Evolutionary conservation across 2,113 vertebrate species (phyloP).

Genomic region (Lynx canadensis): DNA sequence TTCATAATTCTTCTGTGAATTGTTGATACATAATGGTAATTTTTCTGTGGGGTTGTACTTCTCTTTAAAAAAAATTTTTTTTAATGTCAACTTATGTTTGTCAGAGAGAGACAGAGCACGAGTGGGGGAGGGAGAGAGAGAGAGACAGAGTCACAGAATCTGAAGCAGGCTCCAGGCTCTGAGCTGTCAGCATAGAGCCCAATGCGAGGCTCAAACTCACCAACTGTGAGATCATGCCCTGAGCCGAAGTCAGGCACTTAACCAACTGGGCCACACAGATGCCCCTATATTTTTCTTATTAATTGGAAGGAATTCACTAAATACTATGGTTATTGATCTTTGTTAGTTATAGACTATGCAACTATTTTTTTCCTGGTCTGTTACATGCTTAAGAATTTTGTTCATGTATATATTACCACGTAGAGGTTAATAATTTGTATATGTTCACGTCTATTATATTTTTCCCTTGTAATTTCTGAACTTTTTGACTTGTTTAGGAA

Average conservation of each 20-base stretch:
- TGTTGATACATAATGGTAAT: neutral
- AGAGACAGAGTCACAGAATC: too few species aligned
- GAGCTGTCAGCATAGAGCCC: too few species aligned
- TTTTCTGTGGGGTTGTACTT: conserved; percentile 13
- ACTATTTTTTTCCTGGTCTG: neutral
- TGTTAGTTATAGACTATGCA: neutral
- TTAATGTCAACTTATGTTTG: too few species aligned
- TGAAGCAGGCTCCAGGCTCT: too few species aligned
- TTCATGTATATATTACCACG: neutral
- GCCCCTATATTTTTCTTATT: conserved; percentile 11
- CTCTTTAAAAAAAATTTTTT: neutral
- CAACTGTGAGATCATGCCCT: too few species aligned
- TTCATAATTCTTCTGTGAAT: neutral
- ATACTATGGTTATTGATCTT: neutral
- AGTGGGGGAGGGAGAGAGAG: too few species aligned
- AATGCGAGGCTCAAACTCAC: too few species aligned
- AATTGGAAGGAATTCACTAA: neutral
- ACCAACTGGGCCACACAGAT: too few species aligned
- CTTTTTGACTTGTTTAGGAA: neutral
- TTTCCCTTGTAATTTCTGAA: neutral
- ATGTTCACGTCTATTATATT: neutral
- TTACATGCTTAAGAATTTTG: neutral
- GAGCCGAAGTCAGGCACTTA: too few species aligned
- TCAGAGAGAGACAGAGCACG: too few species aligned
- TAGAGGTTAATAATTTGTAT: neutral